Evolutionary conservation across 2,888 invertebrate species (phyloP), one percentile per base, ranked within the genome.

Genomic region (Hypsopygia costalis): DNA sequence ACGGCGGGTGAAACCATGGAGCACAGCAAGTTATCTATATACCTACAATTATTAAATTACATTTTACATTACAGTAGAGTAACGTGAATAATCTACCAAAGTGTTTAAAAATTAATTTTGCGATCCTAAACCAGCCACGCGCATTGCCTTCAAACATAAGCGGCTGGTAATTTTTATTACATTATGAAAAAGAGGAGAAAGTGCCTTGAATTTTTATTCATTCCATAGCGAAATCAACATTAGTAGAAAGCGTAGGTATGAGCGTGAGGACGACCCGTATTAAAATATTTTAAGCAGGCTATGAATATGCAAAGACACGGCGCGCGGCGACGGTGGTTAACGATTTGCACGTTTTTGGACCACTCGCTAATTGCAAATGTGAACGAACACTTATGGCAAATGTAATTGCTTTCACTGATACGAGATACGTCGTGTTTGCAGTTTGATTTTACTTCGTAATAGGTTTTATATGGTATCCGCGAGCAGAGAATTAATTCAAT

Each of bases 271-370:
- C 73, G 77, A 76, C 71, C 76, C 77, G 75, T 79, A 82, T 87
- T 87, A 87, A 87, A 87, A 87, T 87, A 87, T 87, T 87, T 85
- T 87, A 87, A 87, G 74, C 76, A 87, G 87, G 81, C 82, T 78
- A 87, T 87, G 87, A 88, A 88, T 88, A 88, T 88, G 87, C 87
- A 85, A 78, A 77, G 82, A 80, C 87, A 88, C 87, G 87, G 64
- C 76, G 62, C 79, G 67, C 77, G 67, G 69, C 69, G 77, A 71
- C 63, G 75, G 73, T 61, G 79, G 79, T 74, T 86, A 86, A 83
- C 87, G 87, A 86, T 87, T 87, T 76, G 83, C 87, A 86, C 87
- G 87, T 83, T 87, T 87, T 85, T 85, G 81, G 86, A 78, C 80
- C 80, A 78, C 69, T 69, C 77, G 82, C 86, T 87, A 87, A 88